Evolutionary conservation across 2,888 invertebrate genomes (phyloP).

Genomic region (Cylloceria caligata): DNA sequence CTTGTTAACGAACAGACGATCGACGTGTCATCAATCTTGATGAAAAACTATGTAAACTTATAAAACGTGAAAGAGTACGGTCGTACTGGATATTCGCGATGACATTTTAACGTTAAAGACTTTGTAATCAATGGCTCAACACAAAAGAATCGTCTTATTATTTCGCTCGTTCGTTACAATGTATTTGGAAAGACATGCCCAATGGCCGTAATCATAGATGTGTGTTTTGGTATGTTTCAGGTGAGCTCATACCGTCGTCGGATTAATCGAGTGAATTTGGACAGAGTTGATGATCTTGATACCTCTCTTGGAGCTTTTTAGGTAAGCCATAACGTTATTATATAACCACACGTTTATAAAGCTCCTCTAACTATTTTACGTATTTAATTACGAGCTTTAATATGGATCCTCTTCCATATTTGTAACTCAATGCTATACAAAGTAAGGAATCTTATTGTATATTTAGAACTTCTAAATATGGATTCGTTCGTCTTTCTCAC

Average conservation of each 20-base stretch:
- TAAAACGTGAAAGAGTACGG: too few species aligned
- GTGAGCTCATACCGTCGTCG: constrained; percentile 70
- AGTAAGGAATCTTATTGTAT: constrained; percentile 25
- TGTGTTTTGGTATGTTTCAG: constrained; percentile 62
- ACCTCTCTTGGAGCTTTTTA: constrained; percentile 64
- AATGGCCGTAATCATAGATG: constrained; percentile 19
- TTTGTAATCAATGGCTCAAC: too few species aligned
- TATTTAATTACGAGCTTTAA: constrained; percentile 31
- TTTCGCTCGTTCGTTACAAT: too few species aligned
- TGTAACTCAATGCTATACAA: constrained; percentile 11
- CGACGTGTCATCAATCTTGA: too few species aligned
- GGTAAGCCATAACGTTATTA: constrained; percentile 64
- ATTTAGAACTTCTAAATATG: constrained; percentile 41
- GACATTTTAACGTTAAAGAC: too few species aligned
- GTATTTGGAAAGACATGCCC: background rate
- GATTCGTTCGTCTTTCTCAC: background rate
- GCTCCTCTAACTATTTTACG: constrained; percentile 2
- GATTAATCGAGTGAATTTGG: constrained; percentile 67
- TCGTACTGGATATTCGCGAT: too few species aligned
- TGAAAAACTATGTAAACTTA: too few species aligned
- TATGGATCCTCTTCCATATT: background rate
- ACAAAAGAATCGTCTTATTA: too few species aligned
- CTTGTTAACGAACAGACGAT: too few species aligned
- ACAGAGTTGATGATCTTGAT: constrained; percentile 62
- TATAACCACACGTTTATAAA: constrained; percentile 23